Evolutionary conservation across 2,113 vertebrate genomes (phyloP).

Genomic region (Eublepharis macularius): DNA sequence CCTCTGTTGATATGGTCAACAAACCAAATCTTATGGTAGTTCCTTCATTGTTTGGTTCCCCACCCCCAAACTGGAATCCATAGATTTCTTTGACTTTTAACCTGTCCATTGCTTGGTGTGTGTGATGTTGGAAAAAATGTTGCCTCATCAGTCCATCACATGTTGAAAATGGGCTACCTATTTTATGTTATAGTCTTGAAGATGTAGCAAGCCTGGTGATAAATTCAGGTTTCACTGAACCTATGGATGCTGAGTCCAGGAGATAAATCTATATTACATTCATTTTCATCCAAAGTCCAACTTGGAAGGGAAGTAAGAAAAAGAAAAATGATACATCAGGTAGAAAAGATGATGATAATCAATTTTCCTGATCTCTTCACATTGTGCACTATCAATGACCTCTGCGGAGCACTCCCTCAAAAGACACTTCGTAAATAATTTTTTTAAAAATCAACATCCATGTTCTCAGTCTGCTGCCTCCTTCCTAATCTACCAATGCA

Average conservation of each 20-base stretch:
- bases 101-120: conserved; percentile 4
- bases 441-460: background rate
- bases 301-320: background rate
- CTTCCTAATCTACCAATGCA: background rate
- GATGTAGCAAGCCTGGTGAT: background rate
- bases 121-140: background rate
- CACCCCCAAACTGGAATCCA: background rate
- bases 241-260: background rate
- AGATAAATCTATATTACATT: conserved; percentile 23
- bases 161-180: background rate
- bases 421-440: conserved; percentile 16
- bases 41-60: background rate
- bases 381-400: background rate
- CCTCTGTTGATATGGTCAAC: background rate
- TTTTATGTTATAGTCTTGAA: background rate
- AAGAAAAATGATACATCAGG: background rate
- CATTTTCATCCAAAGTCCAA: background rate
- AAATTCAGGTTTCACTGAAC: conserved; percentile 12
- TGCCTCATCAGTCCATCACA: background rate
- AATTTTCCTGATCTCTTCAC: background rate
- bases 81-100: background rate
- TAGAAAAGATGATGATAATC: background rate
- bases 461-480: background rate
- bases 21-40: background rate
- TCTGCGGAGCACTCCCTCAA: background rate